Evolutionary conservation across 1,140 invertebrate species (phyloP), one percentile per base, ranked within the genome.

Genomic region (Drosophila pallidifrons): DNA sequence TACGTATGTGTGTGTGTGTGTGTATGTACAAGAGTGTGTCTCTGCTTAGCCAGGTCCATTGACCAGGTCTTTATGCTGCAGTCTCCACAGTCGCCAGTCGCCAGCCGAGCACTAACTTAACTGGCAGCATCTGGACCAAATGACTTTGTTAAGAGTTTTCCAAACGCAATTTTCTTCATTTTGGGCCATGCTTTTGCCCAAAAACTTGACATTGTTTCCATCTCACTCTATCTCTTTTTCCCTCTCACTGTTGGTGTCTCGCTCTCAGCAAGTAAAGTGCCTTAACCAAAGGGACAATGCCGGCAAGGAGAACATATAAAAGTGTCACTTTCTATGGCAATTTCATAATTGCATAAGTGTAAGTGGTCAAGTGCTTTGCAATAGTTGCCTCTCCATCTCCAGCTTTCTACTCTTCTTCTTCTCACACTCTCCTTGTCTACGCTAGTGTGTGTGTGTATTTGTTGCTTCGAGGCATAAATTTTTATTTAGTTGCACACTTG

Each of bases 271-370:
- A 20, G 15, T 28, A 61, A 30, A 70, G 45, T 68, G 38, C 35
- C 71, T 38, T 46, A 38, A 16, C 64, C 28, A 66, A 55, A 76
- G 79, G 59, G 69, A 87, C 83, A 88, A 83, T 88, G 83, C 69
- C 80, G 57, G 66, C 80, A 77, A 89, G 74, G 57, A 72, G 81
- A 80, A 89, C 75, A 72, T 85, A 89, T 89, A 89, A 89, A 89
- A 89, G 86, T 89, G 86, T 89, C 85, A 89, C 86, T 89, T 89
- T 89, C 85, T 89, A 81, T 85, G 85, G 85, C 85, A 90, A 89
- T 89, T 89, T 89, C 85, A 89, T 89, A 89, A 89, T 89, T 89
- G 85, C 85, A 89, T 89, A 89, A 89, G 85, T 89, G 86, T 83
- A 90, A 89, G 81, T 89, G 85, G 85, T 89, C 85, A 89, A 89